These are phyloP conservation scores for Lasioglossum marginatum DNA, from an alignment of 2,888 invertebrate genomes.

Conservation along the genomic window DNA sequence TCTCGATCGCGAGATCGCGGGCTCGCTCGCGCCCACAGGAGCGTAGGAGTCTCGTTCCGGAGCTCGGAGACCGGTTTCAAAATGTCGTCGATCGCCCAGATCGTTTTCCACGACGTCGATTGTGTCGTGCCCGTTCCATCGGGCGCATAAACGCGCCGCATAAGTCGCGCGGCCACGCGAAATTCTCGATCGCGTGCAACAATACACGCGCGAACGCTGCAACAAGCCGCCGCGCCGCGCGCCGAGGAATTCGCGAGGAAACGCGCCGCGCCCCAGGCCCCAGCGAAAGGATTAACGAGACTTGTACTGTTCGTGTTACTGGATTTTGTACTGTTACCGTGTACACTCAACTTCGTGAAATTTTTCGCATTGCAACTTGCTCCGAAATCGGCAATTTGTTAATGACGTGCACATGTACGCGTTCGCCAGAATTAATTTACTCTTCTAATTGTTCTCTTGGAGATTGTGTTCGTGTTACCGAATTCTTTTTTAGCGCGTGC, in stretches of 20 bases:
- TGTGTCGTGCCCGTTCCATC: conserved; percentile 49
- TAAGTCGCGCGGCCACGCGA: conserved; percentile 39
- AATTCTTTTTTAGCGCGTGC: neutral
- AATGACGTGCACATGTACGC: neutral
- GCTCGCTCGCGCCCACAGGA: conserved; percentile 27
- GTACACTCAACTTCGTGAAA: neutral
- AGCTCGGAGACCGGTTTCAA: conserved; percentile 71
- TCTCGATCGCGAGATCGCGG: conserved; percentile 43
- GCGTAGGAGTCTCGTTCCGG: conserved; percentile 70
- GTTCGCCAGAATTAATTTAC: too few species aligned
- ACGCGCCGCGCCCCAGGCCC: conserved; percentile 22
- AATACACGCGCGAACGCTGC: conserved; percentile 27
- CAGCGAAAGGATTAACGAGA: neutral
- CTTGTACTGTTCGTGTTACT: neutral
- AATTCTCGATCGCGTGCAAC: conserved; percentile 38
- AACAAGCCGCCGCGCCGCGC: neutral
- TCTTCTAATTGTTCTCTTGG: too few species aligned
- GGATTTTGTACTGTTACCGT: neutral
- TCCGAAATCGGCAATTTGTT: neutral
- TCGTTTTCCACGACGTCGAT: conserved; percentile 51
- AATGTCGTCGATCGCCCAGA: conserved; percentile 60
- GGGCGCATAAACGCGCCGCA: conserved; percentile 33
- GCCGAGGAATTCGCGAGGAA: conserved; percentile 37
- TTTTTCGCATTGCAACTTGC: neutral
- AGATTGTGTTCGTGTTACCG: neutral